Evolutionary conservation across 2,797 vertebrate species (phyloP).

Genomic region (Sorex maritimensis): DNA sequence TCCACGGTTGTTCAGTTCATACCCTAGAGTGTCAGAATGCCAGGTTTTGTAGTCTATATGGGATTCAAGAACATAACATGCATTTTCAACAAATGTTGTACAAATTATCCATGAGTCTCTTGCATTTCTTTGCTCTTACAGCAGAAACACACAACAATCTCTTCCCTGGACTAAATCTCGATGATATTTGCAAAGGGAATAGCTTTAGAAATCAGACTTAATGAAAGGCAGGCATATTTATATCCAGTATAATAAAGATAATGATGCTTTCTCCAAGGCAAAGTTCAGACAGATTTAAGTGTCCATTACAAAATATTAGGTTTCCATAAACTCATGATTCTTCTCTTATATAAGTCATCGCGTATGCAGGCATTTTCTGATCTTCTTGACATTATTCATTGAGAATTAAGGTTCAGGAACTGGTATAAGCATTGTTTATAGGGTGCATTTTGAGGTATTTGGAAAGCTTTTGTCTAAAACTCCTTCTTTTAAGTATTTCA

Average conservation of each 20-base stretch:
- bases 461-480: neutral
- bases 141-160: neutral
- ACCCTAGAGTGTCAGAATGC: neutral
- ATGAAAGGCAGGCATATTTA: constrained; percentile 57
- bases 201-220: neutral
- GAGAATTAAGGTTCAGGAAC: neutral
- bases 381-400: neutral
- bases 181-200: neutral
- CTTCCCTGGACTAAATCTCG: neutral
- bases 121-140: neutral
- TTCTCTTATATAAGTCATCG: neutral
- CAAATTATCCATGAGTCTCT: neutral
- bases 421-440: neutral
- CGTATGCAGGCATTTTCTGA: neutral
- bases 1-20: neutral
- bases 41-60: neutral
- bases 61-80: neutral
- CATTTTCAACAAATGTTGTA: neutral
- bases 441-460: neutral
- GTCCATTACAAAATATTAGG: constrained; percentile 40
- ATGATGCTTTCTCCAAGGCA: constrained; percentile 13
- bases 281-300: constrained; percentile 45
- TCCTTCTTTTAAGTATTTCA: neutral
- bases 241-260: constrained; percentile 24
- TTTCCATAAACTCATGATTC: neutral